Base-by-base conservation (phyloP, 2,113 vertebrate species). In the Apodemus speciosus region DNA sequence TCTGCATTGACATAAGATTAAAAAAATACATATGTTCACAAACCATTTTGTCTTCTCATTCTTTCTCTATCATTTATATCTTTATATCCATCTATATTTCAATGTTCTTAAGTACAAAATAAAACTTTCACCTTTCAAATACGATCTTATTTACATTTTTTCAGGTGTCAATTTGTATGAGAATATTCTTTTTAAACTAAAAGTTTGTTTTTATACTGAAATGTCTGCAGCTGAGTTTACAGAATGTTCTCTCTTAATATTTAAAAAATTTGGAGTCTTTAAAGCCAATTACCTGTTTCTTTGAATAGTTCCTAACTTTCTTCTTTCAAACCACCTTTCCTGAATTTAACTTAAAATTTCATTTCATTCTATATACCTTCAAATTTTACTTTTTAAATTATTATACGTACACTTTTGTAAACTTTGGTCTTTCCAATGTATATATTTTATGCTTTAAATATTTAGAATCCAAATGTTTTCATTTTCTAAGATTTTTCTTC, bases 11-110 rank as follows among this genome's bases (percentile, higher is more conserved):
- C 77, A 94, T 43, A 85, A 94, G 92, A 87, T 38, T 84, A 35
- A 64, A 95, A 94, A 66, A 84, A 95, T 43, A 95, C 66, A 77
- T 73, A 92, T 89, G 49, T 32, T 91, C 60, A 80, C 77, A 95
- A 90, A 84, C 43, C 35, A 62, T 40, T 46, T 69, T 77, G 35
- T 87, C 58, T 85, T 94, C 21, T 90, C 87, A 85, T 88, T 96
- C 81, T 88, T 71, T 43, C 81, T 88, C 77, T 43, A 71, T 53
- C 53, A 77, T 75, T 92, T 90, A 92, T 23, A 90, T 84, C 64
- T 80, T 88, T 88, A 95, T 91, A 96, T 66, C 83, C 27, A 2
- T 94, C 85, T 83, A 30, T 64, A 77, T 90, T 94, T 90, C 84
- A 79, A 90, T 81, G 79, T 79, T 13, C 53, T 87, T 92, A 92